These are phyloP conservation scores for Chymomyza costata DNA, from an alignment of 1,140 invertebrate species.

Conservation along the genomic window DNA sequence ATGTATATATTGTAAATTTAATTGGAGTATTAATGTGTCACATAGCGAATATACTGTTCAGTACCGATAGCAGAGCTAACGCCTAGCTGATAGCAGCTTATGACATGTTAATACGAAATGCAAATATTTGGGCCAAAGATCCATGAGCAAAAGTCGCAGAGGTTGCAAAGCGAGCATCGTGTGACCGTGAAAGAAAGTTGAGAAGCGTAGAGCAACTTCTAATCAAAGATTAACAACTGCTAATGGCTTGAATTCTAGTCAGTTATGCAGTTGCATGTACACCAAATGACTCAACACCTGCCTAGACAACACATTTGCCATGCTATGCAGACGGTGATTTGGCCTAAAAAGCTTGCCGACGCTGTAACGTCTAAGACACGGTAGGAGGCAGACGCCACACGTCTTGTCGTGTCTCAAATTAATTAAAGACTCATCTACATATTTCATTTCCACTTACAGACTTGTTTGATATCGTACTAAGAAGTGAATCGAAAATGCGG, in stretches of 20 bases:
- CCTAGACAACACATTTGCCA: constrained; percentile 14
- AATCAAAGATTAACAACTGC: constrained; percentile 26
- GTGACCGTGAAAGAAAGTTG: constrained; percentile 2
- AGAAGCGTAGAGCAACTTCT: not conserved
- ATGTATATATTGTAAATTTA: not conserved
- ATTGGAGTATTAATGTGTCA: constrained; percentile 1
- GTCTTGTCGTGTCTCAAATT: constrained; percentile 71
- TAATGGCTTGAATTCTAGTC: constrained; percentile 59
- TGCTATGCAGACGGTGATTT: constrained; percentile 22
- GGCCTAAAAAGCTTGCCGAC: constrained; percentile 42
- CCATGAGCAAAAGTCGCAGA: constrained; percentile 18
- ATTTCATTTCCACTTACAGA: constrained; percentile 70
- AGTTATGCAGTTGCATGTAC: too few relatives aligned
- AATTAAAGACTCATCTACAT: constrained; percentile 74
- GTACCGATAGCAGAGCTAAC: too few relatives aligned
- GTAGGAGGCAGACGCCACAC: constrained; percentile 64
- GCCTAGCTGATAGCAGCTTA: constrained; percentile 2
- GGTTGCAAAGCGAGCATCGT: not conserved
- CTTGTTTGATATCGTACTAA: constrained; percentile 49
- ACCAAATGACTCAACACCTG: constrained; percentile 65
- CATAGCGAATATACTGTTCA: not conserved
- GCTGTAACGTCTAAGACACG: constrained; percentile 40
- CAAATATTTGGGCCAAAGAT: constrained; percentile 49
- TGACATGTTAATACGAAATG: constrained; percentile 37
- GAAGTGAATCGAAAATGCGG: constrained; percentile 53